phyloP scores from a whole-genome alignment of 2,113 vertebrate genomes.

The Salvator merianae region DNA sequence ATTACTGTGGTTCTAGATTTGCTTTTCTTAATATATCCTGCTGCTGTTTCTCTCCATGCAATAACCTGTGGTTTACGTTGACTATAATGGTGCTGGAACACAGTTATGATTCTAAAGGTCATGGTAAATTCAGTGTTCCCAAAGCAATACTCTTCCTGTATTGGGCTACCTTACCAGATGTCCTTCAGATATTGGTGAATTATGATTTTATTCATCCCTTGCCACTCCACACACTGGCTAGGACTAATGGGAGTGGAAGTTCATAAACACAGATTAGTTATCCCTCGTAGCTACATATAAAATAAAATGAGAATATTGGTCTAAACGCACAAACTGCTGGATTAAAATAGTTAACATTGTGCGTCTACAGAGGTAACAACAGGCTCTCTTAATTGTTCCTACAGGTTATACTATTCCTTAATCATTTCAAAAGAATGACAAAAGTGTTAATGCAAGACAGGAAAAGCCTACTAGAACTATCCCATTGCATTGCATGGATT shows the following conservation, averaged over 20 bases:
- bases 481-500: not conserved
- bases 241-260: too few species aligned
- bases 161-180: too few species aligned
- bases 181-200: not conserved
- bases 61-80: not conserved
- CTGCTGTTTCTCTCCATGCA: not conserved
- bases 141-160: too few species aligned
- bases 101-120: not conserved
- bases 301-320: too few species aligned
- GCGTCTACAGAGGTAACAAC: not conserved
- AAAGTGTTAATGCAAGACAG: not conserved
- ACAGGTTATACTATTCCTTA: not conserved
- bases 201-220: not conserved
- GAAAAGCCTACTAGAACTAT: not conserved
- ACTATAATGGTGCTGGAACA: not conserved
- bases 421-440: not conserved
- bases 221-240: too few species aligned
- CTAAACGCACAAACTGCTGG: too few species aligned
- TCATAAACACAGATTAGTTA: too few species aligned
- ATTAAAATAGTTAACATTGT: too few species aligned
- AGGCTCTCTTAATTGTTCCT: not conserved
- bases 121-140: not conserved
- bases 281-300: too few species aligned
- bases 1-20: too few species aligned
- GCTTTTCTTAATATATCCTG: not conserved